Evolutionary conservation across 2,113 vertebrate species (phyloP), one percentile per base, ranked within the genome.

Genomic region (Lipophrys pholis): DNA sequence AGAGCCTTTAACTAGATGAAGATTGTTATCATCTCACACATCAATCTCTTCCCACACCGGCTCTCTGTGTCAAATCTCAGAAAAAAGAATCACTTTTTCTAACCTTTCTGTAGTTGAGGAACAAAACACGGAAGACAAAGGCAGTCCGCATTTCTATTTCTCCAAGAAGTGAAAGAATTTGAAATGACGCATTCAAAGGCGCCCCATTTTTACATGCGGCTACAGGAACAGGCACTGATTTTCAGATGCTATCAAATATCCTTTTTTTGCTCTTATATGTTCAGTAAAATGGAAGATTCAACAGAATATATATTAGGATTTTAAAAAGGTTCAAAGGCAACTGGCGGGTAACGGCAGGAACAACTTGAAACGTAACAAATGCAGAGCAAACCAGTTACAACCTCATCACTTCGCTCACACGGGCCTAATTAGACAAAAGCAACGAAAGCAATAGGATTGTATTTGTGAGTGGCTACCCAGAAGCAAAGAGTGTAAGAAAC

Each of bases 21-120:
- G 86, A 91, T 84, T 79, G 73, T 86, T 81, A 90, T 92, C 84
- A 81, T 80, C 59, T 84, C 57, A 80, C 77, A 73, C 82, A 74
- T 88, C 87, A 85, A 89, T 91, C 81, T 79, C 68, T 70, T 30
- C 68, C 66, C 55, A 51, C 60, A 10, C 69, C 58, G 38, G 46
- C 69, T 69, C 40, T 11, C 73, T 50, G 49, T 40, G 51, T 78
- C 70, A 76, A 72, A 78, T 78, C 69, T 55, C 54, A 5, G 35
- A 3, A 61, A 78, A 41, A 80, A 30, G 48, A 84, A 70, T 67
- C 66, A 66, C 49, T 62, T 72, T 9, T 48, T 45, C 12, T 5
- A 7, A 14, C 58, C n/a, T n/a, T 30, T 76, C 62, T 55, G 41
- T 50, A 55, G 53, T 11, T 15, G 36, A 57, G 58, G 40, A 57